Base-by-base conservation (phyloP, 2,113 vertebrate genomes). In the Grammomys dolichurus region DNA sequence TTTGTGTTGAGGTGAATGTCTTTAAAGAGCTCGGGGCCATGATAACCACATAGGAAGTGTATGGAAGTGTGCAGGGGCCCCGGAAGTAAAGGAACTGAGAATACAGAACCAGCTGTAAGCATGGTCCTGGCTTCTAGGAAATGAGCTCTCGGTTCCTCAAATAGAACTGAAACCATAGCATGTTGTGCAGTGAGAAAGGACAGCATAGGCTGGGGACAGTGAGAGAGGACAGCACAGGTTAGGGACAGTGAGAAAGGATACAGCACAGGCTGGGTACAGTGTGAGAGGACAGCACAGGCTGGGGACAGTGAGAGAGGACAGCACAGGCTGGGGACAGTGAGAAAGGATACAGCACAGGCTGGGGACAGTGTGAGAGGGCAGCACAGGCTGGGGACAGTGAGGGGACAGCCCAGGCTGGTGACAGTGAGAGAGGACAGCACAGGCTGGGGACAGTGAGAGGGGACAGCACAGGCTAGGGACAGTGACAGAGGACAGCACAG, bases 1-100 rank as follows among this genome's bases (percentile, higher is more conserved):
- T 93, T 93, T 87, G 82, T 90, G 95, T 82, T 94, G 93, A 94
- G 96, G 91, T 85, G 84, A 90, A 51, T 91, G 24, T 80, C 26
- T 69, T 87, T 78, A 96, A 76, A 88, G 85, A 93, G 65, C 22
- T 31, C 24, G 33, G 36, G 84, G 95, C 8, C 40, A 58, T 82
- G 36, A 31, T 89, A 85, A 84, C 94, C 78, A 69, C 33, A 82
- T 5, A 63, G 11, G 13, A 63, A 31, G 81, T 2, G 8, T 12
- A 3, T 6, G 58, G 56, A 48, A 76, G 78, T 94, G 65, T 80
- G 87, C 91, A 91, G 73, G 85, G 77, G 16, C 60, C 93, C 75
- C 90, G 54, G 60, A 92, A 84, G 36, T 65, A 24, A 91, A 97
- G 36, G 94, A 65, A 91, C 84, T 80, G 75, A 93, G 97, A 93